A percentile compares a stretch with the other conserved stretches of the same genome.
phyloP scores from a whole-genome alignment of 2,113 vertebrate species.

The Bos taurus region DNA sequence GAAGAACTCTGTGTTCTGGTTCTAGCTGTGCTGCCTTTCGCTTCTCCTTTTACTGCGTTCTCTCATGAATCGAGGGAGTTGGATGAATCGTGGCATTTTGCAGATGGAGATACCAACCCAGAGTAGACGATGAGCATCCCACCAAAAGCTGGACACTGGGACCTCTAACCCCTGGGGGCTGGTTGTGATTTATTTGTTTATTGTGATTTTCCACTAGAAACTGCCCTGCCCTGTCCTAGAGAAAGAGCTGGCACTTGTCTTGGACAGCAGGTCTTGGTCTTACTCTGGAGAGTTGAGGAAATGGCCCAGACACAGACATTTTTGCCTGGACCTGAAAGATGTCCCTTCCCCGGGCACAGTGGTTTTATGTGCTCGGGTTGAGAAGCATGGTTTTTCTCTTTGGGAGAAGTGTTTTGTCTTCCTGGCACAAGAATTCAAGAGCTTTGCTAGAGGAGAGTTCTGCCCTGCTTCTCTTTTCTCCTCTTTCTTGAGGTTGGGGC shows the following conservation, averaged over 20 bases:
- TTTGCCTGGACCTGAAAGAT: background rate
- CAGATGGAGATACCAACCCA: rapidly evolving
- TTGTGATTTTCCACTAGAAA: background rate
- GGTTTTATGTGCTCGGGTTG: background rate
- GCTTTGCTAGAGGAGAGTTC: background rate
- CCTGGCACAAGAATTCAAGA: background rate
- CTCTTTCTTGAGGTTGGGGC: too few relatives aligned
- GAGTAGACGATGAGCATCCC: rapidly evolving
- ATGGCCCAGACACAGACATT: background rate
- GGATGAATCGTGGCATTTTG: rapidly evolving
- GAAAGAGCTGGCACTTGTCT: background rate
- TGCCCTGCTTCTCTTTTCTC: background rate
- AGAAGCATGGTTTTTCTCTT: background rate
- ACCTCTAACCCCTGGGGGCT: background rate
- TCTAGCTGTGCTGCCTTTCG: background rate
- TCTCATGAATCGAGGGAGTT: background rate
- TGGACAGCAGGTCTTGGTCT: background rate
- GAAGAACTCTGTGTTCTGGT: background rate
- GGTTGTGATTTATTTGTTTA: too few relatives aligned
- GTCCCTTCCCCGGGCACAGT: rapidly evolving
- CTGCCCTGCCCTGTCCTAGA: too few relatives aligned
- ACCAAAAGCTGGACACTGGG: rapidly evolving
- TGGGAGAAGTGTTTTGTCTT: background rate
- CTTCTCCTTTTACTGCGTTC: background rate
- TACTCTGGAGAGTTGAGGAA: background rate